A percentile compares a stretch with the other conserved stretches of the same genome.
Conservation (phyloP, 2,113 vertebrate genomes). For the Silurus meridionalis region DNA sequence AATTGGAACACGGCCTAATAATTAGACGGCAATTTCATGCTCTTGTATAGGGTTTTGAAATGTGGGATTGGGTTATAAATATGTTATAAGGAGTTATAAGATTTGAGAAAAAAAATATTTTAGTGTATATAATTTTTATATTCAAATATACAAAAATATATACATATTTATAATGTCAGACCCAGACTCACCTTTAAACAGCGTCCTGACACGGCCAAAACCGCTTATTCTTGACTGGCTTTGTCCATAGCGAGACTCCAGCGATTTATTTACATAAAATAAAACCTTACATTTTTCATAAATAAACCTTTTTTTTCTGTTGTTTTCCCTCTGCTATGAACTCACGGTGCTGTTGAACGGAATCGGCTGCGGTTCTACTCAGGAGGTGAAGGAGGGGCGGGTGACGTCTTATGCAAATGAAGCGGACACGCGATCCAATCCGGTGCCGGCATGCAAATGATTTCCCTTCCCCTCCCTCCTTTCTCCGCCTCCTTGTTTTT, state of each 20-base stretch:
- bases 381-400: too few species aligned
- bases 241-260: too few species aligned
- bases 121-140: too few species aligned
- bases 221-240: not conserved
- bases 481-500: too few species aligned
- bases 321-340: too few species aligned
- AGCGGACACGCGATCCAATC: not conserved
- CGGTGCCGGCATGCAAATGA: not conserved
- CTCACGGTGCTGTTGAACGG: too few species aligned
- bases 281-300: not conserved
- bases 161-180: not conserved
- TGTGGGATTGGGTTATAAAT: not conserved
- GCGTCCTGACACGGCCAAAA: not conserved
- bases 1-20: not conserved
- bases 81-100: too few species aligned
- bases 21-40: not conserved
- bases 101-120: not conserved
- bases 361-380: too few species aligned
- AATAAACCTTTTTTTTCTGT: not conserved
- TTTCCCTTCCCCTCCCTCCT: not conserved
- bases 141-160: too few species aligned
- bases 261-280: not conserved
- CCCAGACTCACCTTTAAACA: not conserved
- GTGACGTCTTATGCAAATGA: constrained; percentile 27
- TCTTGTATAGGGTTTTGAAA: not conserved